Conservation (phyloP, 53 echinoderm and acorn worm genomes). For the Luidia sarsii region DNA sequence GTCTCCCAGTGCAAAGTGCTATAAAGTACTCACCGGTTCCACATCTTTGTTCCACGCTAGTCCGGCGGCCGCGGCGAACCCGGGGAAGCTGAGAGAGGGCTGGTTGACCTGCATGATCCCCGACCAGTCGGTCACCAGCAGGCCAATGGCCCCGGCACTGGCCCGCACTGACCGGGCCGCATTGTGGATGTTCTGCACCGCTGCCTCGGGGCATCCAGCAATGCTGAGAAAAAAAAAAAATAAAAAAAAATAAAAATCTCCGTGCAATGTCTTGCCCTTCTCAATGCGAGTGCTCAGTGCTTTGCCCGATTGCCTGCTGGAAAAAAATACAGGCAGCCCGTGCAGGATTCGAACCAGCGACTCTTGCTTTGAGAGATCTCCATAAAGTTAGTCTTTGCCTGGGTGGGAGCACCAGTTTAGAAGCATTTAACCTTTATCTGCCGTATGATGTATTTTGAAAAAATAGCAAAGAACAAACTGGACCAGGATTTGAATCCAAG, state of each 20-base stretch:
- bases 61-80: constrained; percentile 74
- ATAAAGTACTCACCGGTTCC: constrained; percentile 76
- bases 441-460: too few species aligned
- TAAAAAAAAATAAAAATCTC: not conserved
- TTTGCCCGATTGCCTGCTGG: too few species aligned
- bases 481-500: too few species aligned
- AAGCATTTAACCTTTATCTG: too few species aligned
- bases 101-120: constrained; percentile 77
- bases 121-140: constrained; percentile 88
- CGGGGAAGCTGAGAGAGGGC: constrained; percentile 81
- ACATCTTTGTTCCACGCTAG: constrained; percentile 82
- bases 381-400: too few species aligned
- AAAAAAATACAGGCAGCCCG: too few species aligned
- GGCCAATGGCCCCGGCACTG: constrained; percentile 72
- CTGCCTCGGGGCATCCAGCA: constrained; percentile 85
- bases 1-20: too few species aligned
- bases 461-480: too few species aligned
- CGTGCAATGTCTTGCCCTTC: not conserved
- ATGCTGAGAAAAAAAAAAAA: constrained; percentile 55
- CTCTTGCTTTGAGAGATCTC: not conserved
- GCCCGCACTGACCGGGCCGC: constrained; percentile 64
- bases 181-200: constrained; percentile 75
- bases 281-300: not conserved
- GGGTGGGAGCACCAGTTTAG: too few species aligned
- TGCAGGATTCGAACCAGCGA: too few species aligned